phyloP scores from a whole-genome alignment of 2,888 invertebrate species.

The Tipula confusa region DNA sequence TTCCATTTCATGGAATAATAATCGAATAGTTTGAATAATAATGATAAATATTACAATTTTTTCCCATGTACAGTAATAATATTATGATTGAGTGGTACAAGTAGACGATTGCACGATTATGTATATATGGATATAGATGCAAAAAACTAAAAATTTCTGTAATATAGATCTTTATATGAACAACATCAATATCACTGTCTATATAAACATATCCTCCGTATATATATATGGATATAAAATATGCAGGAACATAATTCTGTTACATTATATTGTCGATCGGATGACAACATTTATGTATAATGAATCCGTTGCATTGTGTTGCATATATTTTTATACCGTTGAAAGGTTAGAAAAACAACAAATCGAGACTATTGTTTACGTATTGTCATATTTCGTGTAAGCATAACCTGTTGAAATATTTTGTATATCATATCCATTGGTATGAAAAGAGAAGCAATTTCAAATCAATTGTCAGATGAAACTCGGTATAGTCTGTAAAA shows the following conservation, averaged over 20 bases:
- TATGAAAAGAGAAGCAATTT: no score
- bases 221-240: not conserved
- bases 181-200: not conserved
- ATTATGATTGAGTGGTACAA: not conserved
- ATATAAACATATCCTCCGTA: not conserved
- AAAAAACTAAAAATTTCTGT: not conserved
- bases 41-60: not conserved
- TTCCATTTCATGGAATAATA: not conserved
- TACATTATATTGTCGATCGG: not conserved
- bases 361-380: no score
- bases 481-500: no score
- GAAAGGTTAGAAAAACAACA: no score
- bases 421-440: no score
- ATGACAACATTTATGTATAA: not conserved
- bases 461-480: no score
- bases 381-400: no score
- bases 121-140: not conserved
- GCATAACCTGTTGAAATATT: no score
- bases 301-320: not conserved
- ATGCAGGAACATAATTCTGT: not conserved
- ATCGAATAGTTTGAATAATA: conserved; percentile 1
- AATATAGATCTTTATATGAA: not conserved
- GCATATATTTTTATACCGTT: no score
- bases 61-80: not conserved
- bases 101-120: not conserved